Evolutionary conservation across 2,888 invertebrate genomes (phyloP).

Genomic region (Allacma fusca): DNA sequence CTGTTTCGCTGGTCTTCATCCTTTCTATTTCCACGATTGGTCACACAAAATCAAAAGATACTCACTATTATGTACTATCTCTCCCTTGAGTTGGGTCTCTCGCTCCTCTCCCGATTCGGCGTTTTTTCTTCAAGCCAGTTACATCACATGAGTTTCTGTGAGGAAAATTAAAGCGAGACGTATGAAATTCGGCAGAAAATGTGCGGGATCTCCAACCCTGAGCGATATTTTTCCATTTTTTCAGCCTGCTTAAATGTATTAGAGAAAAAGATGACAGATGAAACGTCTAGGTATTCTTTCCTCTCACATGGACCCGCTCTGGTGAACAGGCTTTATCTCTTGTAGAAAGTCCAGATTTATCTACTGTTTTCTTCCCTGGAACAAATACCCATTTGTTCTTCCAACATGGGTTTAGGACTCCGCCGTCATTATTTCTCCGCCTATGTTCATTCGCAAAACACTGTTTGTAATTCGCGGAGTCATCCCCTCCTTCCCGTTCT

Average conservation of each 20-base stretch:
- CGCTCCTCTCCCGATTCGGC: not conserved
- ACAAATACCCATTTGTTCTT: not conserved
- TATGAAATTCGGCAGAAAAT: not conserved
- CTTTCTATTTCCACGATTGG: conserved; percentile 32
- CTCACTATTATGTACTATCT: conserved; percentile 33
- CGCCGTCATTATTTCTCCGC: not conserved
- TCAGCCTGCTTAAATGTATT: not conserved
- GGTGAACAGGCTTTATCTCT: not conserved
- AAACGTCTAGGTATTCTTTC: not conserved
- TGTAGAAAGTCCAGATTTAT: conserved; percentile 6
- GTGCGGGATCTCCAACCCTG: not conserved
- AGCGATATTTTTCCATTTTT: not conserved
- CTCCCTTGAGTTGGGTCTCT: conserved; percentile 18
- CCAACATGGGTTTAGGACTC: not conserved
- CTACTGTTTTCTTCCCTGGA: not conserved
- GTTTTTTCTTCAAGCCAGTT: not conserved
- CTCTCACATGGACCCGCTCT: not conserved
- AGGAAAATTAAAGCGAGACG: not conserved
- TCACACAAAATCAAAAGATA: conserved; percentile 38
- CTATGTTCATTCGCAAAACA: not conserved
- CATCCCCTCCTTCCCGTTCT: conserved; percentile 3
- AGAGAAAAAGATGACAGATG: not conserved
- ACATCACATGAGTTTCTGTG: not conserved
- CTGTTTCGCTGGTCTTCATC: conserved; percentile 36
- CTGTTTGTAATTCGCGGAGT: not conserved